A percentile compares a stretch with the other conserved stretches of the same genome.
These are phyloP conservation scores for Lissocephala sabroskyi DNA, from an alignment of 2,888 invertebrate genomes.

Conservation along the genomic window DNA sequence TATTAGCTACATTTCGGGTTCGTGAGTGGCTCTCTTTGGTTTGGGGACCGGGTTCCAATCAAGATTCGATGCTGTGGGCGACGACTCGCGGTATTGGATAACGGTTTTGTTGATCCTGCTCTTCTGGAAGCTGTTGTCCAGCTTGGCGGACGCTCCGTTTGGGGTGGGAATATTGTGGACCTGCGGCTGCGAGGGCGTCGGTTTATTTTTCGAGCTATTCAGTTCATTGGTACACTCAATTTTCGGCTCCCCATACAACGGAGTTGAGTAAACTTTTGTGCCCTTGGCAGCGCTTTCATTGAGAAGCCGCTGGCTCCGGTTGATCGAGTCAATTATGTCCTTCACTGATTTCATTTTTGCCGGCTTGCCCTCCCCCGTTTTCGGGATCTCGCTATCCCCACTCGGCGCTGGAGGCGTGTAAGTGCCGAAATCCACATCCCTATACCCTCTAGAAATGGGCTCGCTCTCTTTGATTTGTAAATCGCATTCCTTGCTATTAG, in stretches of 20 bases:
- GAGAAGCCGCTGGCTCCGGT: conserved; percentile 68
- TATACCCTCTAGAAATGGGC: too few species aligned
- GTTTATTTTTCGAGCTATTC: conserved; percentile 10
- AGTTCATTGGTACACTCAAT: conserved; percentile 19
- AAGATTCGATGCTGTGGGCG: conserved; percentile 69
- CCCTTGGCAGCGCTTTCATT: conserved; percentile 67
- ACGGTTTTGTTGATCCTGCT: conserved; percentile 62
- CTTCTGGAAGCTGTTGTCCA: conserved; percentile 57
- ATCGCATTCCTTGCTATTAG: too few species aligned
- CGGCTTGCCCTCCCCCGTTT: too few species aligned
- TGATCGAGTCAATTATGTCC: conserved; percentile 72
- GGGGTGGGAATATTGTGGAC: conserved; percentile 5
- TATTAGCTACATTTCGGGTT: too few species aligned
- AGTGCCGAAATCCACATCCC: too few species aligned
- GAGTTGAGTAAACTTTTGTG: conserved; percentile 36
- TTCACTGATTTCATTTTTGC: conserved; percentile 66
- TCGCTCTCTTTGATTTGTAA: too few species aligned
- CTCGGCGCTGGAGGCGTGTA: too few species aligned
- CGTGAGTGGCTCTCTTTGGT: conserved; percentile 63
- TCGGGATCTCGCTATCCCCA: too few species aligned
- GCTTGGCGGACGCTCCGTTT: background rate
- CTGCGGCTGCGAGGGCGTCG: conserved; percentile 4
- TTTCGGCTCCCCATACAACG: conserved; percentile 27
- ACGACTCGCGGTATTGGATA: conserved; percentile 63
- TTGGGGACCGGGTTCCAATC: conserved; percentile 73